Base-by-base conservation (phyloP, 2,888 invertebrate species). In the Chalcis sispes region DNA sequence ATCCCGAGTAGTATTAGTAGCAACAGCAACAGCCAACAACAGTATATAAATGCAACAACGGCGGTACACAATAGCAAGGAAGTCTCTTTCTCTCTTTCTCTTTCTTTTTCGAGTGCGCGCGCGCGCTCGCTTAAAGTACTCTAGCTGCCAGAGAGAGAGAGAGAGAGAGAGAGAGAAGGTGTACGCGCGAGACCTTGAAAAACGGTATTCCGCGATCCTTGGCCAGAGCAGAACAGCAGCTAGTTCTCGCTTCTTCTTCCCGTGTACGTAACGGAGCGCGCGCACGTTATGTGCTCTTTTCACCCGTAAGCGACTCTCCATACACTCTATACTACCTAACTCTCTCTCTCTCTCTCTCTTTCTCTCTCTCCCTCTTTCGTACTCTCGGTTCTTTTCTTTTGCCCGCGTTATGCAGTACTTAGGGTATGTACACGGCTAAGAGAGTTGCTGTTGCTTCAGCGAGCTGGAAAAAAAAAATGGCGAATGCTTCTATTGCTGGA, bases 151-250 rank as follows among this genome's bases (percentile, higher is more conserved):
- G n/a, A n/a, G n/a, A n/a, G n/a, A n/a, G n/a, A 20, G 23, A 20
- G 50, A 20, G 50, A 50, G 50, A 23, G 56, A 5, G 67, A 40
- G 56, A 27, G 67, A 27, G 58, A 27, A 4, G n/a, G 54, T 15
- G 42, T 27, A 42, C 32, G 27, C 50, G 74, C 52, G 77, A 74
- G 77, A 77, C 77, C 77, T 77, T 77, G 77, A 77, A 74, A 74
- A 77, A 77, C 77, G 77, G 74, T 77, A 77, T 74, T 77, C 62
- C 74, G 64, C 77, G 77, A 77, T 77, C 77, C 74, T 56, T 66
- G 73, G 72, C 64, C n/a, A n/a, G 64, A 40, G 59, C 29, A 36
- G 36, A 18, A 23, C n/a, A n/a, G n/a, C n/a, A 40, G 59, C 66
- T 20, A n/a, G 54, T 25, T 36, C 70, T 59, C 46, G 54, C 61